These are phyloP conservation scores for Bergia sp. DNA, from an alignment of 92 coral and sea anemone species.

Conservation along the genomic window DNA sequence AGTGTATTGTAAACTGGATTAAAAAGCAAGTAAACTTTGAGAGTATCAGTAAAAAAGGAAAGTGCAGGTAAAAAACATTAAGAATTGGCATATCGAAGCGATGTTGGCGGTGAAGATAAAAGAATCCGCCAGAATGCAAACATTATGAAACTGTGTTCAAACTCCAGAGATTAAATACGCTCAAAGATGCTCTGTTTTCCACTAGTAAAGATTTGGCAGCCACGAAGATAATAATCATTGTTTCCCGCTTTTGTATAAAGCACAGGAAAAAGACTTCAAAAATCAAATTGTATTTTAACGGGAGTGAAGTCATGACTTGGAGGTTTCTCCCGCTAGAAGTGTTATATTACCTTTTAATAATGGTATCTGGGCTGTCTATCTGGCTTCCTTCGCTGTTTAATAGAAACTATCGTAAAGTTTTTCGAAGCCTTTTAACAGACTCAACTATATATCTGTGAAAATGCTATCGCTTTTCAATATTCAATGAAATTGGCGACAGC, in stretches of 20 bases:
- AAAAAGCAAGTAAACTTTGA: not conserved
- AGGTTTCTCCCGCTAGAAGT: not conserved
- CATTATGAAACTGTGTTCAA: not conserved
- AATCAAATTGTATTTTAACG: not conserved
- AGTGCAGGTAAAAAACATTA: not conserved
- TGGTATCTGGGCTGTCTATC: not conserved
- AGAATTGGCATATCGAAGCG: not conserved
- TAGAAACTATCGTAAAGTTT: not conserved
- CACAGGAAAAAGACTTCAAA: constrained; percentile 18
- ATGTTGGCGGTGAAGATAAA: constrained; percentile 23
- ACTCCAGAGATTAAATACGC: not conserved
- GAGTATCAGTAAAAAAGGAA: not conserved
- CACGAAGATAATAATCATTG: not conserved
- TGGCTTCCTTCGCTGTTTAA: not conserved
- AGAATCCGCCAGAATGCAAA: constrained; percentile 35
- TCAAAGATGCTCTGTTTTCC: not conserved
- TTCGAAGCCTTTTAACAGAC: constrained; percentile 7
- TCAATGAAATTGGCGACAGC: not conserved
- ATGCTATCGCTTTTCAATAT: not conserved
- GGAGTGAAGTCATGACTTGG: not conserved
- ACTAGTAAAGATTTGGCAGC: not conserved
- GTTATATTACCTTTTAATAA: not conserved
- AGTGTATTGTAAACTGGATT: constrained; percentile 19
- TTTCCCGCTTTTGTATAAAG: not conserved
- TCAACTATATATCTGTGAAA: not conserved